These are phyloP conservation scores for Pitta sordida DNA, from an alignment of 2,113 vertebrate species.

Conservation along the genomic window DNA sequence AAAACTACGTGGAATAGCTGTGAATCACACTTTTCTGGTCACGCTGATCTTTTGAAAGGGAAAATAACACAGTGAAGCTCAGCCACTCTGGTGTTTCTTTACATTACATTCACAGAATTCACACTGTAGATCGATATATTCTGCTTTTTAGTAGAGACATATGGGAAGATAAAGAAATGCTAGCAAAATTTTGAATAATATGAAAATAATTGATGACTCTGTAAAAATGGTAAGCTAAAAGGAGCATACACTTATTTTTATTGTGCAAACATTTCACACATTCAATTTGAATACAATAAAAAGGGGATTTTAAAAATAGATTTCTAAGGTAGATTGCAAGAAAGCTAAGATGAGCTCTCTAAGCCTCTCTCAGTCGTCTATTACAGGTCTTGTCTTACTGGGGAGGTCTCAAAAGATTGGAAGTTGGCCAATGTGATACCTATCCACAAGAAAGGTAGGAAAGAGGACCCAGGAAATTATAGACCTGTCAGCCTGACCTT, in stretches of 20 bases:
- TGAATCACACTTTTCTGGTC: neutral
- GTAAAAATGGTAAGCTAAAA: neutral
- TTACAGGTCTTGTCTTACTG: no score
- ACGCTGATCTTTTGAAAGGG: neutral
- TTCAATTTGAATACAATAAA: neutral
- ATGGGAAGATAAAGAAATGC: neutral
- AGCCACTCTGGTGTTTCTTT: neutral
- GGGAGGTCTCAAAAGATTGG: no score
- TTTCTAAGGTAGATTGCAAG: neutral
- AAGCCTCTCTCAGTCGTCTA: no score
- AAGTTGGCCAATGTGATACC: no score
- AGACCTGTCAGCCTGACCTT: no score
- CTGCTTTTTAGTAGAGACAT: neutral
- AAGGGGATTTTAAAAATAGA: rapidly evolving
- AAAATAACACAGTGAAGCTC: neutral
- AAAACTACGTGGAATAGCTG: neutral
- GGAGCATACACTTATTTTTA: neutral
- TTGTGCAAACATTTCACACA: neutral
- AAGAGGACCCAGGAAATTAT: no score
- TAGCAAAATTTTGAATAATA: neutral
- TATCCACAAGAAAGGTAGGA: no score
- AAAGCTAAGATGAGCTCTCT: no score
- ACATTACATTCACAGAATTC: neutral
- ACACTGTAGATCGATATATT: neutral
- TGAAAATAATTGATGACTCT: neutral